Base-by-base conservation (phyloP, 2,888 invertebrate genomes). In the Esperia sulphurella region DNA sequence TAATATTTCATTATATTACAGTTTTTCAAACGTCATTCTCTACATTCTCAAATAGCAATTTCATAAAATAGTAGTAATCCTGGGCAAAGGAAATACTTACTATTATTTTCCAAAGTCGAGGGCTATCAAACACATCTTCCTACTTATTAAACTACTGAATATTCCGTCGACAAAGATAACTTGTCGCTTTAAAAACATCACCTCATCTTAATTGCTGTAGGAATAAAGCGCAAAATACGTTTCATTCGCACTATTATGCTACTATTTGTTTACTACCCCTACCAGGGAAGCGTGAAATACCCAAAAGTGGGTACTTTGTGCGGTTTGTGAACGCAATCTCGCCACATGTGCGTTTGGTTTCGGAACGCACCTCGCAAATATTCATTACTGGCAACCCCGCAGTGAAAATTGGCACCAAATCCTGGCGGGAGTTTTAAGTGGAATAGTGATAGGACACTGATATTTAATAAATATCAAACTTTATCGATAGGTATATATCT, bases 321-420 rank as follows among this genome's bases (percentile, higher is more conserved):
- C 41, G 50, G 57, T 65, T 70, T 63, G 53, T 40, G 58, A 68
- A 72, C 76, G 75, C 80, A 83, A 83, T 82, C 76, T 77, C 59
- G 67, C 81, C 82, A 82, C 82, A 83, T 82, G 83, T 72, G 68
- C 71, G 55, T 51, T 46, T 51, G 40, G 43, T 57, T 71, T 65
- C 58, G 56, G 68, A 69, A 65, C 69, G 65, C 65, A 52, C 49
- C 52, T 52, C 41, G 48, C 57, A 55, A 66, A 67, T 65, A 71
- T 75, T 78, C 73, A 77, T 78, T 76, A 75, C 68, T 67, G 64
- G 77, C 71, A 70, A 59, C 79, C 83, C 83, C 63, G 81, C 63
- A 57, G 83, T 51, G 82, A 79, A 76, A 79, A 81, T 79, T 80
- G 77, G 68, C 74, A 74, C 68, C 57, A 66, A 63, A 64, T 60